phyloP scores from a whole-genome alignment of 1,140 invertebrate genomes.

The Bilobella aurantiaca region DNA sequence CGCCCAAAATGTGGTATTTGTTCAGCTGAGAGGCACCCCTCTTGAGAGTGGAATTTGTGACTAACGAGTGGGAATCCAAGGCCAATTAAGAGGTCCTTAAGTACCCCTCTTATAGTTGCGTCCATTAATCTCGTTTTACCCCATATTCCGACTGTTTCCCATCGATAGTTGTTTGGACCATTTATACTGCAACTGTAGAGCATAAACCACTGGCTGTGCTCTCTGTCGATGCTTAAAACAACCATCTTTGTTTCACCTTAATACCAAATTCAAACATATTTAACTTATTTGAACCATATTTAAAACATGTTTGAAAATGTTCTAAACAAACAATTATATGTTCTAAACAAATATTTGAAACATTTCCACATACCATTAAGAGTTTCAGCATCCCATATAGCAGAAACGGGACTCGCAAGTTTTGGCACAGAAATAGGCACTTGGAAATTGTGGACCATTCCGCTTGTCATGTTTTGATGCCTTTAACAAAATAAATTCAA shows the following conservation, averaged over 20 bases:
- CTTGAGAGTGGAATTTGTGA: conserved; percentile 6
- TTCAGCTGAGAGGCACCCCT: no score
- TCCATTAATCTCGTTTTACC: background rate
- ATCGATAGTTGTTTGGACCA: background rate
- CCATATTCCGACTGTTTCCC: conserved; percentile 10
- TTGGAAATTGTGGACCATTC: background rate
- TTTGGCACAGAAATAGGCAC: conserved; percentile 5
- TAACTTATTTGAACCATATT: no score
- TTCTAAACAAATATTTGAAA: no score
- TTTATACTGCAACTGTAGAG: conserved; percentile 6
- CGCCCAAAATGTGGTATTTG: no score
- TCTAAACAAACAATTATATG: no score
- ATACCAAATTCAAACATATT: background rate
- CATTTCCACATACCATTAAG: conserved; percentile 9
- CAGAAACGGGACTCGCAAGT: background rate
- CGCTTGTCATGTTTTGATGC: background rate
- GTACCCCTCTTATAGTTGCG: background rate
- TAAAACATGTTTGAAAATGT: no score
- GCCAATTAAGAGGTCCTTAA: conserved; percentile 1
- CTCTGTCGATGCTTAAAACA: background rate
- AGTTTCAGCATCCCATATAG: conserved; percentile 5
- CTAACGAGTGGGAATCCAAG: background rate
- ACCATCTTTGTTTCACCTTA: conserved; percentile 4
- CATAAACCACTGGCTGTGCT: background rate
- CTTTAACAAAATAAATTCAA: background rate